phyloP scores from a whole-genome alignment of 1,140 invertebrate genomes.

The Hypsibius dujardini region DNA sequence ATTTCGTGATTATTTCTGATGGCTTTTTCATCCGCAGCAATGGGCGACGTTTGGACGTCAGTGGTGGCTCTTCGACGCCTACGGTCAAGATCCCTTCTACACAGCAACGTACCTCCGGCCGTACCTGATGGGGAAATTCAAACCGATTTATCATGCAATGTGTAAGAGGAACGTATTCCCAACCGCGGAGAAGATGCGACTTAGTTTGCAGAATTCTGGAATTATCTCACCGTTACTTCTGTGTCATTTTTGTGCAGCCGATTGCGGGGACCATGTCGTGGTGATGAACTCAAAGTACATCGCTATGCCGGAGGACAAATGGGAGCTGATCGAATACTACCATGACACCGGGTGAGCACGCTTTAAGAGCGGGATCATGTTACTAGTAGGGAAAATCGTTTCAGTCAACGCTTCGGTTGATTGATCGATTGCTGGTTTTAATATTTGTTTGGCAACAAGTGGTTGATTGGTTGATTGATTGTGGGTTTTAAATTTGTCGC shows the following conservation, averaged over 20 bases:
- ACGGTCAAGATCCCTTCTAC: slow-evolving; percentile 80
- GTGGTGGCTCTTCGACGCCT: slow-evolving; percentile 86
- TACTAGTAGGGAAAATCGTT: too few relatives aligned
- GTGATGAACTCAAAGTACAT: slow-evolving; percentile 78
- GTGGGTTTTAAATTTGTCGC: too few relatives aligned
- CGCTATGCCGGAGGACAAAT: slow-evolving; percentile 70
- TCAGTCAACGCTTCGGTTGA: too few relatives aligned
- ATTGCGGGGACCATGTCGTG: slow-evolving; percentile 86
- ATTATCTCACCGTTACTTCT: not conserved
- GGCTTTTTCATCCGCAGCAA: too few relatives aligned
- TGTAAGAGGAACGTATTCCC: too few relatives aligned
- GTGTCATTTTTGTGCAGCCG: slow-evolving; percentile 38
- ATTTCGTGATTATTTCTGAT: too few relatives aligned
- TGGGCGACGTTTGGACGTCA: slow-evolving; percentile 75
- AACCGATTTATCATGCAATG: slow-evolving; percentile 81
- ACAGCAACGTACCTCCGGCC: slow-evolving; percentile 54
- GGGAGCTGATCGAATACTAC: slow-evolving; percentile 71
- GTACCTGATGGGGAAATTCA: slow-evolving; percentile 64
- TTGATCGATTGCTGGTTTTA: too few relatives aligned
- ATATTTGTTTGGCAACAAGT: too few relatives aligned
- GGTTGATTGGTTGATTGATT: too few relatives aligned
- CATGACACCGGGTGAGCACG: slow-evolving; percentile 56
- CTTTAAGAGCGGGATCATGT: too few relatives aligned
- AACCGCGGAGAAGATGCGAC: slow-evolving; percentile 19
- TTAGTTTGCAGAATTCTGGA: slow-evolving; percentile 19